phyloP scores from a whole-genome alignment of 2,888 invertebrate species.

The Axea sp. region DNA sequence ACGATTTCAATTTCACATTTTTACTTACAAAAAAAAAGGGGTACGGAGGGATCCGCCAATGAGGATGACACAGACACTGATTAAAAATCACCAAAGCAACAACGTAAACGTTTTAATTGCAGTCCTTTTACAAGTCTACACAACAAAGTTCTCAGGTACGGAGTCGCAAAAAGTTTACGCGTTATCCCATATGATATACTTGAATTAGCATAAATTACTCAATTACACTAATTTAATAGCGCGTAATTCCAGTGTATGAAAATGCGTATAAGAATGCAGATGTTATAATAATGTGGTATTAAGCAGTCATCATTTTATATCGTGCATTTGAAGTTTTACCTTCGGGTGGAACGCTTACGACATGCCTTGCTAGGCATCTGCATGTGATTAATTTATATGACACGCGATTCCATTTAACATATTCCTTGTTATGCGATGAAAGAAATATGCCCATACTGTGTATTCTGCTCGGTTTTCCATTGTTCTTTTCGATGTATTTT shows the following conservation, averaged over 20 bases:
- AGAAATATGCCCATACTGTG: slow-evolving; percentile 36
- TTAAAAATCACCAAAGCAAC: slow-evolving; percentile 7
- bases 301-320: slow-evolving; percentile 54
- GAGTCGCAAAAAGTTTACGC: slow-evolving; percentile 27
- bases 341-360: slow-evolving; percentile 52
- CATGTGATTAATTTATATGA: slow-evolving; percentile 61
- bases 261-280: slow-evolving; percentile 46
- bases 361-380: slow-evolving; percentile 58
- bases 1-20: slow-evolving; percentile 25
- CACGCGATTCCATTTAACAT: slow-evolving; percentile 60
- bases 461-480: slow-evolving; percentile 35
- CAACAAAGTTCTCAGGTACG: slow-evolving; percentile 43
- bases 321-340: slow-evolving; percentile 41
- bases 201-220: slow-evolving; percentile 53
- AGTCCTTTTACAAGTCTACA: not conserved
- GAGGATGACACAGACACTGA: slow-evolving; percentile 10
- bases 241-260: slow-evolving; percentile 47
- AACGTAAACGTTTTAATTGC: slow-evolving; percentile 32
- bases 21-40: slow-evolving; percentile 2
- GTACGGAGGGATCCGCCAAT: no score
- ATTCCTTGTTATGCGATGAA: slow-evolving; percentile 52
- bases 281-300: slow-evolving; percentile 54
- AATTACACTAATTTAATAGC: slow-evolving; percentile 55
- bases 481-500: slow-evolving; percentile 43
- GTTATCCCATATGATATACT: slow-evolving; percentile 33